A percentile compares a stretch with the other conserved stretches of the same genome.
These are phyloP conservation scores for Perdita meconis DNA, from an alignment of 2,888 invertebrate species.

Conservation along the genomic window DNA sequence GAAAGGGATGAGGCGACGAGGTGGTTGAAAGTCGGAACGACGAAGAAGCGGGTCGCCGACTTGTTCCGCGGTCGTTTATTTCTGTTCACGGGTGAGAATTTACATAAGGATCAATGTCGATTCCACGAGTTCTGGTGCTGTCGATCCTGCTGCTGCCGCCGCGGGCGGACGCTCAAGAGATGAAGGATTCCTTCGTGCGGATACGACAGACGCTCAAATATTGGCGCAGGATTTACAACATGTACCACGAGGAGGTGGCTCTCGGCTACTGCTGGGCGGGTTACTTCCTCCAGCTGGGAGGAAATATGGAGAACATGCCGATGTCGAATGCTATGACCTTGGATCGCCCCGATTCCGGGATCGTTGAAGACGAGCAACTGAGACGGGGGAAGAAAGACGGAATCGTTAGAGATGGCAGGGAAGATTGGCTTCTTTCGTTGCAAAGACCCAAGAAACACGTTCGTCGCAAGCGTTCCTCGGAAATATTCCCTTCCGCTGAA, in stretches of 20 bases:
- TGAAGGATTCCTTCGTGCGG: slow-evolving; percentile 39
- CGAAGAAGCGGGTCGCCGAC: slow-evolving; percentile 23
- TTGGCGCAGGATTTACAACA: slow-evolving; percentile 64
- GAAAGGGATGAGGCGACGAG: neutral
- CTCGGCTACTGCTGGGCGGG: slow-evolving; percentile 68
- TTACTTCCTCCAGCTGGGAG: slow-evolving; percentile 52
- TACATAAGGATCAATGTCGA: slow-evolving; percentile 60
- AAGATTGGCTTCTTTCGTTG: neutral
- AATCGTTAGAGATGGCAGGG: neutral
- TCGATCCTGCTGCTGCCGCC: slow-evolving; percentile 47
- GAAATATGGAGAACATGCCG: neutral
- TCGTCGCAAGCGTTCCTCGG: neutral
- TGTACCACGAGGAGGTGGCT: slow-evolving; percentile 65
- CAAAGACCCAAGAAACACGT: neutral
- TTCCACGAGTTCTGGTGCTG: slow-evolving; percentile 50
- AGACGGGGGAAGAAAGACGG: neutral
- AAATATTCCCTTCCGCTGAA: neutral
- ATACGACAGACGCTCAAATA: slow-evolving; percentile 58
- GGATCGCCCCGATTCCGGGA: neutral
- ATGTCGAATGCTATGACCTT: neutral
- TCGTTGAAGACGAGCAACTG: neutral
- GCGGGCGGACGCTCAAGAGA: slow-evolving; percentile 24
- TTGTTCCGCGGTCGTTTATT: slow-evolving; percentile 31
- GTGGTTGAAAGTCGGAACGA: slow-evolving; percentile 6
- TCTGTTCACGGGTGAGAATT: slow-evolving; percentile 35